These are phyloP conservation scores for Willisornis vidua DNA, from an alignment of 2,113 vertebrate species.

Conservation along the genomic window DNA sequence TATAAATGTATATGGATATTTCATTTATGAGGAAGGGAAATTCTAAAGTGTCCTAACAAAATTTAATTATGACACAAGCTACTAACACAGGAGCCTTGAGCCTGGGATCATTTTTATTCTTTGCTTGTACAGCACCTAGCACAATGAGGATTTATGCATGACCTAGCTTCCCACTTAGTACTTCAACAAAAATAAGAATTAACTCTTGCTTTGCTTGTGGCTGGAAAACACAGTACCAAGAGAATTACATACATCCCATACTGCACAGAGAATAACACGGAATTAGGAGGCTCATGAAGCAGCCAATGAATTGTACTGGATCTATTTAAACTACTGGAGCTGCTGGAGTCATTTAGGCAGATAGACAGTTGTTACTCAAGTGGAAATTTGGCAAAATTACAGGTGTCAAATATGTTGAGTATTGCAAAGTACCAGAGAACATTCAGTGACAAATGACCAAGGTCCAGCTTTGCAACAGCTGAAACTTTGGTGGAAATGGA, in stretches of 20 bases:
- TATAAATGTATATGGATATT: conserved; percentile 44
- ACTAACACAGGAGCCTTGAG: conserved; percentile 23
- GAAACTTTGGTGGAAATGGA: neutral
- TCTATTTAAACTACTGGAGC: neutral
- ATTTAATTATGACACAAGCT: conserved; percentile 49
- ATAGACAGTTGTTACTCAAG: neutral
- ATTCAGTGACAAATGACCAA: neutral
- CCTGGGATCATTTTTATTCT: conserved; percentile 47
- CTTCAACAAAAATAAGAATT: conserved; percentile 51
- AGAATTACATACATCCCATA: neutral
- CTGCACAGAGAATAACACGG: neutral
- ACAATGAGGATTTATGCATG: conserved; percentile 51
- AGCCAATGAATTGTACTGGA: neutral
- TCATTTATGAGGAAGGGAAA: conserved; percentile 39
- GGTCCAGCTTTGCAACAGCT: neutral
- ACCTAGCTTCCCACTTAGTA: conserved; percentile 40
- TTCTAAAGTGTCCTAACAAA: conserved; percentile 55
- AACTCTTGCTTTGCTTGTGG: conserved; percentile 29
- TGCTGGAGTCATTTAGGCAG: neutral
- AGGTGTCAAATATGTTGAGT: neutral
- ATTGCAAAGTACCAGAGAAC: neutral
- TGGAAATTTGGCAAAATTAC: neutral
- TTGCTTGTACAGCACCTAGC: conserved; percentile 51
- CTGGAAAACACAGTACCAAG: neutral
- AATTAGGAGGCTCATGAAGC: neutral